phyloP scores from a whole-genome alignment of 92 coral and sea anemone species.

The Zoanthus gigantus region DNA sequence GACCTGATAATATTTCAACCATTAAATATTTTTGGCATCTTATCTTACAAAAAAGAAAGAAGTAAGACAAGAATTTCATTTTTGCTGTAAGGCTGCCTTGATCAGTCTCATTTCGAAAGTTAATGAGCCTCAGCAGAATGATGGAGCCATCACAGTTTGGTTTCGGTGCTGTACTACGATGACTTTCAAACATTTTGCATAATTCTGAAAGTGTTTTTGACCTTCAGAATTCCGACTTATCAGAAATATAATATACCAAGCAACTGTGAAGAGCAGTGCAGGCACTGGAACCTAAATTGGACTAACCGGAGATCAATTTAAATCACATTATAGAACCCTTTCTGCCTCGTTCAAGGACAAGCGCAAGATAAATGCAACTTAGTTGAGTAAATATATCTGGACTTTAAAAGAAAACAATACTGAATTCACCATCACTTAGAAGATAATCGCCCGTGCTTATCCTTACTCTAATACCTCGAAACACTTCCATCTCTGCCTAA shows the following conservation, averaged over 20 bases:
- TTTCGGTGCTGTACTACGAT: too few relatives aligned
- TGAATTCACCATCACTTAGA: not conserved
- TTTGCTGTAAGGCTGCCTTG: too few relatives aligned
- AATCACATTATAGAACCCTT: not conserved
- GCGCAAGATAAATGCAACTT: not conserved
- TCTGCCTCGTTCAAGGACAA: not conserved
- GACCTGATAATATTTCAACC: too few relatives aligned
- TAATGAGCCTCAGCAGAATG: too few relatives aligned
- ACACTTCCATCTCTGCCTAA: not conserved
- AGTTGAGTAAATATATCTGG: not conserved
- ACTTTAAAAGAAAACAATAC: not conserved
- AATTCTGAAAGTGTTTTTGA: too few relatives aligned
- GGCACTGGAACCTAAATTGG: not conserved
- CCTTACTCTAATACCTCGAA: not conserved
- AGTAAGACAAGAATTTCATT: too few relatives aligned
- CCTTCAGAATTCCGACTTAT: too few relatives aligned
- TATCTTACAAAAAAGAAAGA: too few relatives aligned
- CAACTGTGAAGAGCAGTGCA: not conserved
- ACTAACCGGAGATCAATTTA: not conserved
- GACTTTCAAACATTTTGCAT: too few relatives aligned
- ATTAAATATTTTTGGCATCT: too few relatives aligned
- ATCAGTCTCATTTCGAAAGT: too few relatives aligned
- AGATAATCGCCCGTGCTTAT: not conserved
- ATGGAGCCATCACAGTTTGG: too few relatives aligned
- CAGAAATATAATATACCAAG: not conserved